Evolutionary conservation across 2,888 invertebrate species (phyloP).

Genomic region (Yponomeuta sedellus): DNA sequence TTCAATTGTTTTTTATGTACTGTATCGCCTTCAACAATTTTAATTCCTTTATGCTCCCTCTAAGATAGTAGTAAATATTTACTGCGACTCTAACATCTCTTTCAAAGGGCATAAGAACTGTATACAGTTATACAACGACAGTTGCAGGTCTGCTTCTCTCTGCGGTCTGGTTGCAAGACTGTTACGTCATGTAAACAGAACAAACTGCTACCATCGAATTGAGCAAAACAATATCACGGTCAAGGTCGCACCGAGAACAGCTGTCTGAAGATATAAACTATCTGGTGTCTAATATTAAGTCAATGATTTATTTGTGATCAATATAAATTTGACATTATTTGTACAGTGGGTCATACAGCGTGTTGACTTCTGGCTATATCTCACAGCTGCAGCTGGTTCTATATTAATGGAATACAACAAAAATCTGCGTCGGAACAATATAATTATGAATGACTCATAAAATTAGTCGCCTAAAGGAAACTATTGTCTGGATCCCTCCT

Average conservation of each 20-base stretch:
- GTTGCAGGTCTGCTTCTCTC: too few relatives aligned
- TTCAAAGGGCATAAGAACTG: not conserved
- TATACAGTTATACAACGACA: not conserved
- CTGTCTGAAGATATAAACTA: conserved; percentile 29
- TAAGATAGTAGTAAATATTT: not conserved
- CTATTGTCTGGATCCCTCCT: not conserved
- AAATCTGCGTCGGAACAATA: not conserved
- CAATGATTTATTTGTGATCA: not conserved
- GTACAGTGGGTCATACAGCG: too few relatives aligned
- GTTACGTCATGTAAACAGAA: conserved; percentile 13
- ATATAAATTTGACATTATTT: not conserved
- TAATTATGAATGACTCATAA: not conserved
- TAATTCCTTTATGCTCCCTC: too few relatives aligned
- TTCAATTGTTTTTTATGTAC: too few relatives aligned
- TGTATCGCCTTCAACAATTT: too few relatives aligned
- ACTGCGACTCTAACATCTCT: not conserved
- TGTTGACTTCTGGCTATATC: too few relatives aligned
- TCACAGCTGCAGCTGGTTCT: too few relatives aligned
- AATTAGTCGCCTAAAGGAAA: not conserved
- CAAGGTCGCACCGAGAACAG: conserved; percentile 55
- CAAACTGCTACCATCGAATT: conserved; percentile 62
- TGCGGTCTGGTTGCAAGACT: too few relatives aligned
- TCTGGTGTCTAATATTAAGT: not conserved
- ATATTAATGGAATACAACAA: not conserved
- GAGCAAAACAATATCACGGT: conserved; percentile 60